Conservation (phyloP, 2,888 invertebrate species). For the Brassicogethes aeneus region DNA sequence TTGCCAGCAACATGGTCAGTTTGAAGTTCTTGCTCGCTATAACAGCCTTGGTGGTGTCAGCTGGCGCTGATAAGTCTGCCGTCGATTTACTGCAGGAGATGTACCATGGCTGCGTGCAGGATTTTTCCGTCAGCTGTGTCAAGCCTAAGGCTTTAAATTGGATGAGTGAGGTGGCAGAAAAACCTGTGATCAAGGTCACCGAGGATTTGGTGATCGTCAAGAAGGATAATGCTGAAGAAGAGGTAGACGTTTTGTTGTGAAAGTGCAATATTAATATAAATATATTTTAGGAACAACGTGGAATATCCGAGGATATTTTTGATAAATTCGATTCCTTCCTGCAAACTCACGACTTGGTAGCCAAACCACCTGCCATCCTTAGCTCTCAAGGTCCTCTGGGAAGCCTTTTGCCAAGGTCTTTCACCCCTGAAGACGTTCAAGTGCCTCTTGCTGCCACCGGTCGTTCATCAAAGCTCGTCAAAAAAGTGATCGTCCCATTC, state of each 20-base stretch:
- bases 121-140: constrained; percentile 63
- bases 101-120: constrained; percentile 58
- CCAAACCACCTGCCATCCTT: constrained; percentile 61
- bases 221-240: constrained; percentile 40
- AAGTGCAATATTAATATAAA: constrained; percentile 1
- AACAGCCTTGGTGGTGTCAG: constrained; percentile 15
- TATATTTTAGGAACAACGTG: constrained; percentile 45
- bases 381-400: constrained; percentile 48
- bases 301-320: constrained; percentile 52
- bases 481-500: constrained; percentile 79
- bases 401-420: constrained; percentile 54
- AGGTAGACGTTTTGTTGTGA: constrained; percentile 12
- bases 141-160: constrained; percentile 71
- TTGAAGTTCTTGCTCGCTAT: constrained; percentile 21
- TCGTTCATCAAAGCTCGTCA: constrained; percentile 57
- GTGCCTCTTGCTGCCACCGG: constrained; percentile 61
- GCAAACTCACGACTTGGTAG: constrained; percentile 64
- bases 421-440: constrained; percentile 58
- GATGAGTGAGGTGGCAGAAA: constrained; percentile 56
- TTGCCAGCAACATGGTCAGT: constrained; percentile 20
- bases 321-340: constrained; percentile 68
- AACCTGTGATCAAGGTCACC: constrained; percentile 65
- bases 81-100: constrained; percentile 55
- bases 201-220: constrained; percentile 66
- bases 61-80: constrained; percentile 41